Percentiles rank a stretch among this genome's conserved stretches.
phyloP scores from a whole-genome alignment of 2,888 invertebrate species.

The Dorcus parallelipipedus region DNA sequence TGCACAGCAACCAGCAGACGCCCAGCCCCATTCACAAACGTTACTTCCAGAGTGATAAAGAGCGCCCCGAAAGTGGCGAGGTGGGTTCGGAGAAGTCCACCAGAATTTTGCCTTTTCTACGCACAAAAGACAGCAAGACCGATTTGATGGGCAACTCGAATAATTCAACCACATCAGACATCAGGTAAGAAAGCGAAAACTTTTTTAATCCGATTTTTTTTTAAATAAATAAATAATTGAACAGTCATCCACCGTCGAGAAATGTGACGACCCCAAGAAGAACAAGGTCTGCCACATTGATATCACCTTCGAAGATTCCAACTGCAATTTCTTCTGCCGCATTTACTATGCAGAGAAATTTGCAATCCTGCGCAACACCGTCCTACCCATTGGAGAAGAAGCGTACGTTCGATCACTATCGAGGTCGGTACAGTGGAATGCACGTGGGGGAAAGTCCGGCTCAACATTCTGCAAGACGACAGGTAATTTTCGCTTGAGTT shows the following conservation, averaged over 20 bases:
- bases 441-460: slow-evolving; percentile 96
- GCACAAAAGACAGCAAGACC: slow-evolving; percentile 39
- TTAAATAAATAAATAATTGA: slow-evolving; percentile 24
- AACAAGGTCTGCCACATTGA: slow-evolving; percentile 51
- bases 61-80: slow-evolving; percentile 37
- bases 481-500: slow-evolving; percentile 51
- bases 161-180: slow-evolving; percentile 9
- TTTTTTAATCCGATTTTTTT: slow-evolving; percentile 3
- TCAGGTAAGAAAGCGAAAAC: slow-evolving; percentile 6
- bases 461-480: slow-evolving; percentile 93
- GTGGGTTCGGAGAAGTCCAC: slow-evolving; percentile 34
- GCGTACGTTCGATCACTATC: slow-evolving; percentile 83
- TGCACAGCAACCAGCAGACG: slow-evolving; percentile 39
- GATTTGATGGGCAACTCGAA: slow-evolving; percentile 19
- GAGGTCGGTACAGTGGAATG: slow-evolving; percentile 86
- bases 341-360: slow-evolving; percentile 92
- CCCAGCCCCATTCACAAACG: slow-evolving; percentile 53
- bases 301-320: slow-evolving; percentile 60
- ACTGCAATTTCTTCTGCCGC: slow-evolving; percentile 83
- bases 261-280: slow-evolving; percentile 42
- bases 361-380: slow-evolving; percentile 64
- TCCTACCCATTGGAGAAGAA: slow-evolving; percentile 57
- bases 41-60: slow-evolving; percentile 48
- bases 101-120: slow-evolving; percentile 43
- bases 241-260: slow-evolving; percentile 22